Base-by-base conservation (phyloP, 2,113 vertebrate species). In the Lagopus leucura region DNA sequence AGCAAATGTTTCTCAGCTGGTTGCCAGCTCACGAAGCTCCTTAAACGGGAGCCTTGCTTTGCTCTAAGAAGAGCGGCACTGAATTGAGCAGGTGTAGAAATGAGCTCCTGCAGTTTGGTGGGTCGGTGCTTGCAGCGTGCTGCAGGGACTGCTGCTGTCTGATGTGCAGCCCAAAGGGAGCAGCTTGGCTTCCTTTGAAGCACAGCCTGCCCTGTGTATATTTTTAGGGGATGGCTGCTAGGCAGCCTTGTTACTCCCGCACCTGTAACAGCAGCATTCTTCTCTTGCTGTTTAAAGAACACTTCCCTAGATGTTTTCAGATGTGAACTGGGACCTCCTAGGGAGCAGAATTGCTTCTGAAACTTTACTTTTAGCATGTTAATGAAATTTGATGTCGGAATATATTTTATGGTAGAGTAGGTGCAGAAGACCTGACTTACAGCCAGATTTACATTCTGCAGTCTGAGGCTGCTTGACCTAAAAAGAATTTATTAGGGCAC, bases 171-270 rank as follows among this genome's bases (percentile, higher is more conserved):
- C 21, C 9, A 3, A 8, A 8, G 48, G 67, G 60, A 28, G 36
- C 54, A 67, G 20, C 27, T 13, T 75, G 63, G 16, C 86, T 82
- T 36, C 28, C 55, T 28, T 58, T 55, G 42, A 38, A 73, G 7
- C 61, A 22, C 50, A n/a, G 40, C 19, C 47, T 1, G 1, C 15
- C 2, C 54, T 20, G 28, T 0, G 10, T 40, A 45, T 0, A 0
- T 11, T 42, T 61, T 57, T 25, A 27, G 34, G 40, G 61, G 14
- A 40, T 3, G 63, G 50, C 36, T 80, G 52, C n/a, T 75, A 45
- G 8, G 3, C 2, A 6, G 21, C 61, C 47, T 64, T 48, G 36
- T 7, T 9, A 5, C 4, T 4, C 36, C 55, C 18, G 34, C 5
- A 3, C 20, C 17, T 78, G 8, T 50, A 10, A 47, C 25, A 55